Evolutionary conservation across 92 coral and sea anemone genomes (phyloP).

Genomic region (Umimayanthus kanabou): DNA sequence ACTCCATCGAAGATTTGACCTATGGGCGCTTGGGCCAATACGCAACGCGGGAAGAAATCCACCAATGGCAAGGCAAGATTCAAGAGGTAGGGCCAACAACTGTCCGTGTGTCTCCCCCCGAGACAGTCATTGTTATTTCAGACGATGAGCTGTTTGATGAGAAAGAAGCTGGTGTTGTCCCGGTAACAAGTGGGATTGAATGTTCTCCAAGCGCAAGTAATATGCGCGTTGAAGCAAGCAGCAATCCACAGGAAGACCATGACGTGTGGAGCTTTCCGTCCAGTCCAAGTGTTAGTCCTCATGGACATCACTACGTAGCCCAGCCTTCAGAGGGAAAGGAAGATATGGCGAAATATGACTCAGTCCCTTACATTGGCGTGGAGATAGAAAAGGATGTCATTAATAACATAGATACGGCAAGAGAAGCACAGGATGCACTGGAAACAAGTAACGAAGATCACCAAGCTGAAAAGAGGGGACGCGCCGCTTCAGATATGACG

Average conservation of each 20-base stretch:
- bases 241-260: not conserved
- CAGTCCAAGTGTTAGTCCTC: not conserved
- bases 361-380: not conserved
- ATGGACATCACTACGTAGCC: not conserved
- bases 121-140: not conserved
- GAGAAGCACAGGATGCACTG: not conserved
- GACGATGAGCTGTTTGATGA: not conserved
- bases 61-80: not conserved
- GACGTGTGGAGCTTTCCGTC: not conserved
- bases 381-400: not conserved
- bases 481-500: conserved; percentile 3
- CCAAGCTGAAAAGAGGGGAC: not conserved
- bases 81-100: not conserved
- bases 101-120: not conserved
- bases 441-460: not conserved
- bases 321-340: not conserved
- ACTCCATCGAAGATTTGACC: not conserved
- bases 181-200: not conserved
- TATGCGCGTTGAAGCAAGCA: not conserved
- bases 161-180: not conserved
- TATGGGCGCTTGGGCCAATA: not conserved
- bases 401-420: not conserved
- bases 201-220: not conserved
- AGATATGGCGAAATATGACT: not conserved
- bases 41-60: too few species aligned